Base-by-base conservation (phyloP, 1,140 invertebrate genomes). In the Papilio polytes region DNA sequence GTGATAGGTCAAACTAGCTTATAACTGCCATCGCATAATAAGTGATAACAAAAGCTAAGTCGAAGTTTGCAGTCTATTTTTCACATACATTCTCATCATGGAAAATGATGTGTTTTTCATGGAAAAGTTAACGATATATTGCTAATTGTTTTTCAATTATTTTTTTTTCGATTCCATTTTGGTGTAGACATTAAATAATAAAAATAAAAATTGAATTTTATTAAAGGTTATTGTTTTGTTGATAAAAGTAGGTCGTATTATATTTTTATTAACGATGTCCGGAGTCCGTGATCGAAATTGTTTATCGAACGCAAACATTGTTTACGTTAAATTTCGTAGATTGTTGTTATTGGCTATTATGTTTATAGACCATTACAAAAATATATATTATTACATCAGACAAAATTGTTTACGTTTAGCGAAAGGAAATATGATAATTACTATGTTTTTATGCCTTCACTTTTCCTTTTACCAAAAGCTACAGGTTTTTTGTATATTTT, bases 1-100 rank as follows among this genome's bases (percentile, higher is more conserved):
- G 26, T 70, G 63, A 70, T 70, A 70, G 63, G 63, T 70, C 63
- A 22, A 12, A 26, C 59, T 59, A 59, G 56, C n/a, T 63, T 63
- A 26, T 63, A 26, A 10, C 59, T 63, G 13, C 36, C 22, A 31
- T 31, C 26, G 63, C 18, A 70, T 20, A 9, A 41, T 7, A 13
- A 56, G 7, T 20, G n/a, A 2, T 56, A 56, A 20, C n/a, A 6
- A 8, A 56, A 56, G 53, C n/a, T 48, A 48, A 1, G 13, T 8
- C 8, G 36, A 41, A 41, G 6, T 41, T 41, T 41, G 36, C 36
- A 8, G 36, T 41, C 36, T 41, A 41, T 41, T 41, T 41, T 4
- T 41, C 7, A 41, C 7, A 41, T 41, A 41, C 36, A 8, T 41
- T 41, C 7, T 41, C 36, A 41, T 41, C 6, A 41, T 8, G 36